Percentiles rank a stretch among this genome's conserved stretches.
Conservation (phyloP, 2,888 invertebrate genomes). For the Ophioninae sp. region DNA sequence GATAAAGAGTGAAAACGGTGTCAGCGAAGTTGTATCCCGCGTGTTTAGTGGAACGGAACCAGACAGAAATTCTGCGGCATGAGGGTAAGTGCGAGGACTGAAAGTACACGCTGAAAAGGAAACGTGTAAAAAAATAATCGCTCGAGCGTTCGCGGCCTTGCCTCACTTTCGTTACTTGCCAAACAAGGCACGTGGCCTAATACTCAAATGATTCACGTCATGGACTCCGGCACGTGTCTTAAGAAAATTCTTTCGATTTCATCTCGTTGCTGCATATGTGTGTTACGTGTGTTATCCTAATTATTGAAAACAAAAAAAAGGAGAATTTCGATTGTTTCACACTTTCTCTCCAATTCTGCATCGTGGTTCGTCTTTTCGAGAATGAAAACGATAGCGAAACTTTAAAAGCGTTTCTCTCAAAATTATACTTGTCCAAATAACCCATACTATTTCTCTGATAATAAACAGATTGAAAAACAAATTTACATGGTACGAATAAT, state of each 20-base stretch:
- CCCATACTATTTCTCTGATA: too few species aligned
- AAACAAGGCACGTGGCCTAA: conserved; percentile 62
- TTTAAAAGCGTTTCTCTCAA: too few species aligned
- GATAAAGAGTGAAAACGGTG: too few species aligned
- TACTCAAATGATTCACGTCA: conserved; percentile 54
- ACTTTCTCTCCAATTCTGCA: too few species aligned
- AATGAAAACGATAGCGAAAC: too few species aligned
- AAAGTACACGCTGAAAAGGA: conserved; percentile 25
- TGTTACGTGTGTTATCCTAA: background rate
- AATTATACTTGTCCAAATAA: too few species aligned
- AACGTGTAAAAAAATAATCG: conserved; percentile 35
- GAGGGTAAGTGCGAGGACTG: background rate
- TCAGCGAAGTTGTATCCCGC: conserved; percentile 22
- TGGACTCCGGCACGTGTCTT: conserved; percentile 21
- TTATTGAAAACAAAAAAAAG: too few species aligned
- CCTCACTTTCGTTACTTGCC: conserved; percentile 66
- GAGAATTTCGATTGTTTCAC: too few species aligned
- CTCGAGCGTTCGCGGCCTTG: conserved; percentile 65
- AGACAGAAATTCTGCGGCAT: conserved; percentile 8
- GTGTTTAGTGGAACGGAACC: conserved; percentile 43
- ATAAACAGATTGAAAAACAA: too few species aligned
- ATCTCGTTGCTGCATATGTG: background rate
- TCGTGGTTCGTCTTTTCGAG: too few species aligned
- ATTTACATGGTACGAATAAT: too few species aligned
- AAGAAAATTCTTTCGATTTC: conserved; percentile 3